Percentiles rank a stretch among this genome's conserved stretches.
These are phyloP conservation scores for Phymastichus coffea DNA, from an alignment of 1,140 invertebrate species.

Conservation along the genomic window DNA sequence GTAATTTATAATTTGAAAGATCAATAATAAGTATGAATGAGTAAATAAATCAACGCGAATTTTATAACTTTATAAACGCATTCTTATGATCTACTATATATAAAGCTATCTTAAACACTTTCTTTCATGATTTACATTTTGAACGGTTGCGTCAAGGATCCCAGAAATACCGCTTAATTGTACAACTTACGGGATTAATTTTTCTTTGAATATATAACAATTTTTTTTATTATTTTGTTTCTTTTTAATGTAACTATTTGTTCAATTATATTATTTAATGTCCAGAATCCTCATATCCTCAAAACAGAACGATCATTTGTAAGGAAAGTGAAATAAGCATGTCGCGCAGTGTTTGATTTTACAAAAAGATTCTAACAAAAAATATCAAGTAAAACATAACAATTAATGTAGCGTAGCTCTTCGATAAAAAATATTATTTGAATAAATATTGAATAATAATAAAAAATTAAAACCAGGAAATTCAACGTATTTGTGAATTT, in stretches of 20 bases:
- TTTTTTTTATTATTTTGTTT: slow-evolving; percentile 25
- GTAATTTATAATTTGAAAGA: not conserved
- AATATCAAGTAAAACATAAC: not conserved
- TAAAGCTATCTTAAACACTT: slow-evolving; percentile 29
- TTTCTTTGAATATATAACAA: slow-evolving; percentile 23
- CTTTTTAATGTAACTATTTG: slow-evolving; percentile 9
- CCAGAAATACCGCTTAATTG: not conserved
- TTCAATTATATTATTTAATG: not conserved
- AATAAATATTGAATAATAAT: too few species aligned
- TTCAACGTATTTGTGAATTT: too few species aligned
- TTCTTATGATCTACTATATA: slow-evolving; percentile 22
- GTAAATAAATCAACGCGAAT: slow-evolving; percentile 14
- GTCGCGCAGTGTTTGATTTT: too few species aligned
- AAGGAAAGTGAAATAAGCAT: not conserved
- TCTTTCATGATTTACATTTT: slow-evolving; percentile 25
- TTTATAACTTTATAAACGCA: slow-evolving; percentile 13
- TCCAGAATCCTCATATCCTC: slow-evolving; percentile 15
- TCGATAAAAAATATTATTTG: too few species aligned
- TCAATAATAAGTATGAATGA: slow-evolving; percentile 11
- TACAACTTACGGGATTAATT: slow-evolving; percentile 9
- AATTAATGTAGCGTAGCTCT: too few species aligned
- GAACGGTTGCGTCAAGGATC: slow-evolving; percentile 12
- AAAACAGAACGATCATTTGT: slow-evolving; percentile 15
- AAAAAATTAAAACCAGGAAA: too few species aligned
- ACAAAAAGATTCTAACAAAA: not conserved